Base-by-base conservation (phyloP, 2,888 invertebrate species). In the Agrilus cyanescens region DNA sequence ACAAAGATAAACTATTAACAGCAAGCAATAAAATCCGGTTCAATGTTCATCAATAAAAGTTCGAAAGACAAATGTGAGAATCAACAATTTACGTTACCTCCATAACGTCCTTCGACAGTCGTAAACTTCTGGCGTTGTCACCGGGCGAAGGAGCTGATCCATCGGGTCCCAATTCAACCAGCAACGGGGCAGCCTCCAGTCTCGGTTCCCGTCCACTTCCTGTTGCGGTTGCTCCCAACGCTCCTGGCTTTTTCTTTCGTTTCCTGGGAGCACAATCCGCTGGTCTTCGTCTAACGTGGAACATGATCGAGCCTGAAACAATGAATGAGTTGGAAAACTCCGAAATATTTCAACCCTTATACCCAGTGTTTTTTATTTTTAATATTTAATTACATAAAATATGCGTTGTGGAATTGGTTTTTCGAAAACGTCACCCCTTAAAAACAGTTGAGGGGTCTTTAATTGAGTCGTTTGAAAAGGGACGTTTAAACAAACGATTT, bases 281-380 rank as follows among this genome's bases (percentile, higher is more conserved):
- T 53, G 95, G 90, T 62, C 93, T 78, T 63, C 91, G 78, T 61
- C 93, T 78, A 65, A 96, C 89, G 71, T 96, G 95, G 68, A 96
- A 96, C 86, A 94, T 95, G 63, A 96, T 87, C 60, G 91, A 91
- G 68, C 94, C 94, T 89, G 69, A 39, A 59, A 65, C 47, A 53
- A 58, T 49, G 41, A n/a, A n/a, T n/a, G n/a, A n/a, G n/a, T n/a
- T n/a, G n/a, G n/a, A n/a, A n/a, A n/a, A n/a, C n/a, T n/a, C n/a
- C n/a, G n/a, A n/a, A n/a, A n/a, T n/a, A n/a, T n/a, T n/a, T n/a
- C n/a, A n/a, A n/a, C n/a, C n/a, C n/a, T n/a, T n/a, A n/a, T n/a
- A n/a, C n/a, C n/a, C n/a, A n/a, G n/a, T n/a, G n/a, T n/a, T n/a
- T n/a, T n/a, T n/a, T n/a, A n/a, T n/a, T n/a, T n/a, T n/a, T n/a